A percentile compares a stretch with the other conserved stretches of the same genome.
These are phyloP conservation scores for Semnornis frantzii DNA, from an alignment of 2,113 vertebrate species.

Conservation along the genomic window DNA sequence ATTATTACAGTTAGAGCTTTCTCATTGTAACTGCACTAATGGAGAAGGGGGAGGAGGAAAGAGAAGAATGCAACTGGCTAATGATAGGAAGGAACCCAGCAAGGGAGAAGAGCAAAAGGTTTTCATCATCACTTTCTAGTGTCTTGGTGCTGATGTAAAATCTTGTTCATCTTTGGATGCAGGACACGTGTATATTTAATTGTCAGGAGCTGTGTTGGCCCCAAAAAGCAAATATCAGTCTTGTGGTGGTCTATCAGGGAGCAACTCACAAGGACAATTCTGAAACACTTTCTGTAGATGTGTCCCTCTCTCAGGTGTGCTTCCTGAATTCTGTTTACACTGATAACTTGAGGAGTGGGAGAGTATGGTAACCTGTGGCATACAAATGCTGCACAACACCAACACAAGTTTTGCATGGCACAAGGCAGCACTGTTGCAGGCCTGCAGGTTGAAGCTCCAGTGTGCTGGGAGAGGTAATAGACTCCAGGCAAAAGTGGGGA, in stretches of 20 bases:
- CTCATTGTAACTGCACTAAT: neutral
- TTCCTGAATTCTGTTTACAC: neutral
- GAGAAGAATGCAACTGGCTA: neutral
- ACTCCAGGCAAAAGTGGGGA: neutral
- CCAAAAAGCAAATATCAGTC: neutral
- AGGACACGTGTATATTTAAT: neutral
- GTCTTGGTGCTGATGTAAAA: neutral
- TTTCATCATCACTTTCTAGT: neutral
- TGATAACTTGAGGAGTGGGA: neutral
- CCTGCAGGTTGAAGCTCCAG: neutral
- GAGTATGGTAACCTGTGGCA: neutral
- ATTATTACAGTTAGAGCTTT: neutral
- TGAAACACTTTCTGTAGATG: neutral
- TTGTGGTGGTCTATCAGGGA: neutral
- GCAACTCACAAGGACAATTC: neutral
- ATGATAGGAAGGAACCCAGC: neutral
- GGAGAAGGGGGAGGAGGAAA: neutral
- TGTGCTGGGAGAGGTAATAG: neutral
- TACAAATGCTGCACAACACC: fast-evolving
- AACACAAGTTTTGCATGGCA: neutral
- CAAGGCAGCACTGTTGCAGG: neutral
- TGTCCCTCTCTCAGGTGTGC: neutral
- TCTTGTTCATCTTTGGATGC: neutral
- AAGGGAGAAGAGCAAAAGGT: neutral
- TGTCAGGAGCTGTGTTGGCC: neutral